These are phyloP conservation scores for Acanthoscelides obtectus DNA, from an alignment of 2,888 invertebrate genomes.

Conservation along the genomic window DNA sequence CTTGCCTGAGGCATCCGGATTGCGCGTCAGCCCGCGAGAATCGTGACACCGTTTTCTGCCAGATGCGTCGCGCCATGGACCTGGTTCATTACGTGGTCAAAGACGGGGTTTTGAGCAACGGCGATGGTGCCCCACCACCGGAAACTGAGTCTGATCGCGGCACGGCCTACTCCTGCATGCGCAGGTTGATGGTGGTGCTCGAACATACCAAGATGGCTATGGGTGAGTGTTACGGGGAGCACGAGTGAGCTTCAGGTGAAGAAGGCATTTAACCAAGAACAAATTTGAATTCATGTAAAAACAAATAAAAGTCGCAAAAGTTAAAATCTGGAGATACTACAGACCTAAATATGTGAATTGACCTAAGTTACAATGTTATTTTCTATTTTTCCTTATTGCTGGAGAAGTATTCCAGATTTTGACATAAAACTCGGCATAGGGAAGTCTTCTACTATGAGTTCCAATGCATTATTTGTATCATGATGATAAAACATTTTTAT, in stretches of 20 bases:
- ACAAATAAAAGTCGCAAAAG: too few relatives aligned
- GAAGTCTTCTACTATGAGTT: too few relatives aligned
- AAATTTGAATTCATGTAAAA: conserved; percentile 1
- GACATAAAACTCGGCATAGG: too few relatives aligned
- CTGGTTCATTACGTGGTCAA: conserved; percentile 95
- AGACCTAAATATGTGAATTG: too few relatives aligned
- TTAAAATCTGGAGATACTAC: too few relatives aligned
- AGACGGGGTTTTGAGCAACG: conserved; percentile 73
- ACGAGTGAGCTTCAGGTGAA: too few relatives aligned
- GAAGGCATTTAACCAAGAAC: too few relatives aligned
- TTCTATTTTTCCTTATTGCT: too few relatives aligned
- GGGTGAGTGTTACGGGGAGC: conserved; percentile 31
- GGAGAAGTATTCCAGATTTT: too few relatives aligned
- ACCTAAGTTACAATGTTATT: too few relatives aligned
- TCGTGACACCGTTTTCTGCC: conserved; percentile 95
- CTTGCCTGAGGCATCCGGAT: conserved; percentile 91
- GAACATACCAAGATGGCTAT: conserved; percentile 79
- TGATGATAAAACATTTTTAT: too few relatives aligned
- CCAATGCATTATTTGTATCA: too few relatives aligned
- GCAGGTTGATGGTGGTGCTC: conserved; percentile 80
- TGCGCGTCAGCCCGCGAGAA: conserved; percentile 90
- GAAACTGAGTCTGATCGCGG: conserved; percentile 58
- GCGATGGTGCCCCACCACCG: conserved; percentile 32
- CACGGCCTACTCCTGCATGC: conserved; percentile 76
- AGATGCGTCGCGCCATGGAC: conserved; percentile 96